Conservation (phyloP, 1,140 invertebrate genomes). For the Magallana ariakensis region DNA sequence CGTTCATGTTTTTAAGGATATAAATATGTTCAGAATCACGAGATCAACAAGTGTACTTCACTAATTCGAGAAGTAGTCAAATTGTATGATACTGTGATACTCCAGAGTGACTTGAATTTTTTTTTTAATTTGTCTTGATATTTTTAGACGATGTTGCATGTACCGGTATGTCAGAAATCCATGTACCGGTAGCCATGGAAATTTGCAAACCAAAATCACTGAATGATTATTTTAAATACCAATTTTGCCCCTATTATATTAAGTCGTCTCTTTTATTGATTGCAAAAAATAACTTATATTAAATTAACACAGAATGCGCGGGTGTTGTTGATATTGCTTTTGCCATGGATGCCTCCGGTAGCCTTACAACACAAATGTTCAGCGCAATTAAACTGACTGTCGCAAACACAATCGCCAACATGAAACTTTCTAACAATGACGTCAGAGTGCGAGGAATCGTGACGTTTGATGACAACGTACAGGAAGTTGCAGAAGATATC, state of each 20-base stretch:
- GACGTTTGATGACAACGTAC: not conserved
- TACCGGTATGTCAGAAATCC: too few species aligned
- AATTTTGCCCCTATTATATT: not conserved
- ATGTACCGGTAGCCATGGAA: too few species aligned
- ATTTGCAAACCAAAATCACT: too few species aligned
- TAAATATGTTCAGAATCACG: too few species aligned
- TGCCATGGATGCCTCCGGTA: constrained; percentile 7
- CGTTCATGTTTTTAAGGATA: too few species aligned
- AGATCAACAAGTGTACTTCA: too few species aligned
- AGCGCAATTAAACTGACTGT: constrained; percentile 6
- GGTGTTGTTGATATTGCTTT: constrained; percentile 22
- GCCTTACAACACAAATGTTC: constrained; percentile 5
- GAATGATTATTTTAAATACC: too few species aligned
- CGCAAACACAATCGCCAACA: not conserved
- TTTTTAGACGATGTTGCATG: too few species aligned
- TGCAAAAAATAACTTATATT: not conserved
- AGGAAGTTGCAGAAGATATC: constrained; percentile 20
- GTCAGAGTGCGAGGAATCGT: not conserved
- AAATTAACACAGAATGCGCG: not conserved
- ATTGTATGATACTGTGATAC: too few species aligned
- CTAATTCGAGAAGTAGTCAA: too few species aligned
- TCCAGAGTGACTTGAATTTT: too few species aligned
- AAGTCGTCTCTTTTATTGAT: not conserved
- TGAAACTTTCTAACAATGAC: constrained; percentile 5
- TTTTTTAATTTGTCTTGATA: too few species aligned